phyloP scores from a whole-genome alignment of 64 coral and sea anemone genomes.

The Montipora capricornis region DNA sequence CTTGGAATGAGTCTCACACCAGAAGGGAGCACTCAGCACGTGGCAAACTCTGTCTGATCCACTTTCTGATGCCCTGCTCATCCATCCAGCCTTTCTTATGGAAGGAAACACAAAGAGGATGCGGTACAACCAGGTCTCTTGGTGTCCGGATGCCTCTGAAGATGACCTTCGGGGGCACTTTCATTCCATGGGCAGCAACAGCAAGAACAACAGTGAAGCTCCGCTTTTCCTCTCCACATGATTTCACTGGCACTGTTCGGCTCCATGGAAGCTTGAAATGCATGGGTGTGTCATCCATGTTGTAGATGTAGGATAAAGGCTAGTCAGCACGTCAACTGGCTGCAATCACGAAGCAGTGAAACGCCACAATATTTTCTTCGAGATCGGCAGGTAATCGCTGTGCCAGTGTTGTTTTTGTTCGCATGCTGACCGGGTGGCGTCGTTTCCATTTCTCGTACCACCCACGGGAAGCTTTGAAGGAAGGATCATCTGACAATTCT shows the following conservation, averaged over 20 bases:
- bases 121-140: conserved; percentile 22
- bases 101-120: conserved; percentile 27
- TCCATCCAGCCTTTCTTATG: conserved; percentile 36
- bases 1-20: conserved; percentile 32
- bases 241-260: conserved; percentile 29
- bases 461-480: background rate
- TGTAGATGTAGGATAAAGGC: conserved; percentile 19
- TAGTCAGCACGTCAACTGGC: background rate
- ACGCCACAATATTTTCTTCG: no score
- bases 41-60: conserved; percentile 23
- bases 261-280: conserved; percentile 24
- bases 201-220: conserved; percentile 28
- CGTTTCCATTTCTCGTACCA: background rate
- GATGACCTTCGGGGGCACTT: conserved; percentile 22
- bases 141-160: conserved; percentile 30
- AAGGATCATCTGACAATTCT: background rate
- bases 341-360: background rate
- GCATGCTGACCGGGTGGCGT: no score
- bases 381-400: no score
- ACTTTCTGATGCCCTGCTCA: conserved; percentile 12
- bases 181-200: conserved; percentile 3
- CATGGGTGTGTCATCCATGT: conserved; percentile 37
- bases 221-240: conserved; percentile 13
- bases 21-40: conserved; percentile 15
- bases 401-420: no score